Evolutionary conservation across 2,113 vertebrate species (phyloP), one percentile per base, ranked within the genome.

Genomic region (Oplegnathus fasciatus): DNA sequence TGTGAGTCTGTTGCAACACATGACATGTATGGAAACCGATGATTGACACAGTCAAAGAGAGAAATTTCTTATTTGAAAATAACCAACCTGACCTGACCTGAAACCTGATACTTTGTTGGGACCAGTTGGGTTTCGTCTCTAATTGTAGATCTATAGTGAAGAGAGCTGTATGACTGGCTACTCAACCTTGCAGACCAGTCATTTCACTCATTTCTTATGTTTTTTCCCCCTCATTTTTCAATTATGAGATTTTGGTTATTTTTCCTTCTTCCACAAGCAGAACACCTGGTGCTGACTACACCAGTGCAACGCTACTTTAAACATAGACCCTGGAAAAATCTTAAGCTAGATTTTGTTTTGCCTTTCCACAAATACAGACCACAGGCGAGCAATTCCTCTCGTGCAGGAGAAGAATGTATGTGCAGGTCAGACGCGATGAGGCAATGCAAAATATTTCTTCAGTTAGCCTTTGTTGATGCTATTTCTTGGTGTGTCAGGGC

Each of bases 391-490:
- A 37, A 20, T 66, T 75, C 14, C 18, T 70, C 48, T 24, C 22
- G 4, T 32, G 46, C n/a, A 70, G 57, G 44, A 4, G 15, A 57
- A 65, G 34, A 50, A 40, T 66, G 34, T 18, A 32, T 32, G 26
- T 50, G 52, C 14, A 42, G 5, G 37, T 66, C 37, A 75, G 58
- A 37, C 40, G 11, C 9, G 15, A 34, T 46, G 66, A 79, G 17
- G 50, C 75, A 48, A 66, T 46, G 24, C 15, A 30, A 32, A 60
- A n/a, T 60, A 70, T 42, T 14, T 82, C 46, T 46, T 40, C 61
- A 64, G 77, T 57, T 5, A 52, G 30, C 24, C 24, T 74, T 66
- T 78, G 48, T 37, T 70, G 58, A 24, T 72, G 42, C 42, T 69
- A 40, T 37, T 22, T 73, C 2, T n/a, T 32, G 55, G 40, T 32